Evolutionary conservation across 2,888 invertebrate species (phyloP), one percentile per base, ranked within the genome.

Genomic region (Tetramorium bicarinatum): DNA sequence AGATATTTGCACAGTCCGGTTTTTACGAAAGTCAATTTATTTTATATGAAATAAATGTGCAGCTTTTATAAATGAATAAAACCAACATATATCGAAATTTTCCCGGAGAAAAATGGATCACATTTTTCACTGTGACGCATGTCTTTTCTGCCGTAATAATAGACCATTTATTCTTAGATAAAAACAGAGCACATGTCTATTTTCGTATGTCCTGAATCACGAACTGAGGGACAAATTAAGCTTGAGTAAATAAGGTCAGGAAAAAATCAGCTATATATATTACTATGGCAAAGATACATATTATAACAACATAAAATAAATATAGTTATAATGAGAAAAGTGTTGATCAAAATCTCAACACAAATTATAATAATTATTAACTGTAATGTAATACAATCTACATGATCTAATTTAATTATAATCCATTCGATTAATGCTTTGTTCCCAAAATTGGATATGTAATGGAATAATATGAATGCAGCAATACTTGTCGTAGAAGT

Each of bases 151-250:
- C 21, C 69, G 47, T n/a, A 61, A 71, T 61, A 67, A 77, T 49
- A 44, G 69, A 77, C 41, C 15, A 76, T 44, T 77, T 41, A 77
- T 77, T 77, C 18, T 66, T 77, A 66, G 54, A 38, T n/a, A 77
- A 77, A 67, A 59, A 79, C 44, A 80, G 71, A 80, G 2, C 15
- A 4, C 13, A 41, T 56, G 18, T 61, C 59, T 80, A 80, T 80
- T 80, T 80, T 49, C 13, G 71, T 47, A n/a, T 80, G 79, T 71
- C 29, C 71, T 69, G 59, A 76, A 76, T 76, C 76, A 76, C 64
- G 13, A 59, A 80, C 25, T 47, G 47, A 80, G 69, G 18, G 18
- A 61, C 25, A 71, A 69, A 6, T 80, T 61, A 61, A 61, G 44
- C 59, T 59, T 21, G 38, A 61, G 18, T 59, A 80, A 80, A 80